phyloP scores from a whole-genome alignment of 2,113 vertebrate genomes.

The Hippolais icterina region DNA sequence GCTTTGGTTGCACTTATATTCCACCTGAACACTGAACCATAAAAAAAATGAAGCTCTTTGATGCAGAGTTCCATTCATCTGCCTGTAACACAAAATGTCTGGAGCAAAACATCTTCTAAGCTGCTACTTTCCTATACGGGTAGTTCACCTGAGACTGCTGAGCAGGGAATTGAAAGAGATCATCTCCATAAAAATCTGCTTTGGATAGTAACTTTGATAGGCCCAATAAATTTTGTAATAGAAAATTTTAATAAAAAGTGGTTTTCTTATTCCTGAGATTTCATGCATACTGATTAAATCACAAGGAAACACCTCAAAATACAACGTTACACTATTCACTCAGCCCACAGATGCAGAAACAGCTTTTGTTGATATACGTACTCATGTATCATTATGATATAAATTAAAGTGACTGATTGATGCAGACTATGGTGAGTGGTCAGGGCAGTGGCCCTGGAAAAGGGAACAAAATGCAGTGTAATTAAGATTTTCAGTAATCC shows the following conservation, averaged over 20 bases:
- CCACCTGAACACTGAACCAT: constrained; percentile 47
- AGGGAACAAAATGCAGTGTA: not conserved
- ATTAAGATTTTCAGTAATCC: not conserved
- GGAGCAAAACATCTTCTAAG: constrained; percentile 63
- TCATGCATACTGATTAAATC: not conserved
- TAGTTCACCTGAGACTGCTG: constrained; percentile 46
- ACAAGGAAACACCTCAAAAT: not conserved
- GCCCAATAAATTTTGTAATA: constrained; percentile 29
- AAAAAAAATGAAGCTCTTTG: constrained; percentile 45
- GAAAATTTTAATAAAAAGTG: not conserved
- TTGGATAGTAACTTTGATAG: constrained; percentile 31
- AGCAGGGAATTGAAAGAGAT: constrained; percentile 42
- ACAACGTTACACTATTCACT: not conserved
- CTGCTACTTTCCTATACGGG: not conserved
- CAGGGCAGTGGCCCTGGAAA: not conserved
- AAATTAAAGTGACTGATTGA: not conserved
- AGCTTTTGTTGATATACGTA: not conserved
- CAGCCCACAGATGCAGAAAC: not conserved
- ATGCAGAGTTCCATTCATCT: constrained; percentile 60
- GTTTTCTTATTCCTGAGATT: not conserved
- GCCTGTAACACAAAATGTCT: constrained; percentile 48
- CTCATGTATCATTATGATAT: not conserved
- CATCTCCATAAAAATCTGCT: constrained; percentile 45
- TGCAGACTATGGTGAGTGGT: not conserved
- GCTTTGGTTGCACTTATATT: constrained; percentile 53